Base-by-base conservation (phyloP, 2,888 invertebrate genomes). In the Megaustenia siamemsis region DNA sequence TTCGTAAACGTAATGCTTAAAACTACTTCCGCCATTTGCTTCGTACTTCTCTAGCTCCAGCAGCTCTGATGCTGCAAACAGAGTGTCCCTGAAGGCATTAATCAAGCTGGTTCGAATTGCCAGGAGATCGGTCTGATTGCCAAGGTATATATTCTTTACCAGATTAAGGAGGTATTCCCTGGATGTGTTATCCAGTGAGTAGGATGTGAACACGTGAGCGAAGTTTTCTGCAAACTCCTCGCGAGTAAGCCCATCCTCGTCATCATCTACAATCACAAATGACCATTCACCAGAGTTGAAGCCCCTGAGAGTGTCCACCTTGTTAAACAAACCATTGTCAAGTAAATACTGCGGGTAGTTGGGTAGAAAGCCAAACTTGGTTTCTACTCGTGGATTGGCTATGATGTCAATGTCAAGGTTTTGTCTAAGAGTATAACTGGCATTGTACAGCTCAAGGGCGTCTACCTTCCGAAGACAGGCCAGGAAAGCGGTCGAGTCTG, bases 341-440 rank as follows among this genome's bases (percentile, higher is more conserved):
- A 69, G 56, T 8, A 84, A 32, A 28, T 79, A 78, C n/a, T 56
- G 40, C 1, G 84, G 84, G 32, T 63, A 79, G 63, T 84, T 53
- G 18, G 84, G 84, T 45, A 84, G 56, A n/a, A 84, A 84, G 21
- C 79, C 78, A 63, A 79, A 84, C 35, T 56, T 79, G 43, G 71
- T 79, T 32, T 84, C 84, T 0, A 84, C 84, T 12, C 69, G 35
- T 2, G 84, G 84, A 8, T 32, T 60, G 1, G 66, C 49, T 2
- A 82, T 32, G 49, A 82, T 38, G 18, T 45, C 43, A 0, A 49
- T 73, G 21, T 56, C n/a, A 3, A 53, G 24, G 8, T 60, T n/a
- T 0, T 82, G 38, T 18, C 28, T 68, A 8, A 80, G 15, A 28
- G 1, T 12, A 18, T 49, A 28, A 15, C 45, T 60, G 3, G 56